phyloP scores from a whole-genome alignment of 2,888 invertebrate species.

The Cancer borealis region DNA sequence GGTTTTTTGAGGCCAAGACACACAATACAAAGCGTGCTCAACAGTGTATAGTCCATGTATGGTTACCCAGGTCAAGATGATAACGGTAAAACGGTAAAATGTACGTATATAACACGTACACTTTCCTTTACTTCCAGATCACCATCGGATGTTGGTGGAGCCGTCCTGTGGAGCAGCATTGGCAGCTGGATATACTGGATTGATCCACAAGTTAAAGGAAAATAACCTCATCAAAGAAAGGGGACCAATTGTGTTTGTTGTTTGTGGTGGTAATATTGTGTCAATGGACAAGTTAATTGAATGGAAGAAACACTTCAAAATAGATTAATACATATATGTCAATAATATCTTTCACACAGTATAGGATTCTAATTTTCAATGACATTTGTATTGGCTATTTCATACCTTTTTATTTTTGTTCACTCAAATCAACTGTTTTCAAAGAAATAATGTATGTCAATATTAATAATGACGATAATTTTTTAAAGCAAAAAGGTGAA shows the following conservation, averaged over 20 bases:
- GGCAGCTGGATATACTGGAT: conserved; percentile 80
- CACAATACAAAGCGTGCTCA: neutral
- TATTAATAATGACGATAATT: too few species aligned
- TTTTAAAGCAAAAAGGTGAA: too few species aligned
- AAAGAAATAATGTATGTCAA: too few species aligned
- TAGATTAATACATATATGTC: neutral
- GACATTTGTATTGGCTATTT: neutral
- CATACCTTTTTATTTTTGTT: neutral
- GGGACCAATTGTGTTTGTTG: conserved; percentile 80
- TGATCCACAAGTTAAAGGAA: conserved; percentile 79
- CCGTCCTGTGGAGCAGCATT: conserved; percentile 82
- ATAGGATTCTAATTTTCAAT: neutral
- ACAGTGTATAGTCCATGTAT: neutral
- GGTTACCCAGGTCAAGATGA: neutral
- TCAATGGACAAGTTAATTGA: conserved; percentile 83
- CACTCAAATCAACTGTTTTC: too few species aligned
- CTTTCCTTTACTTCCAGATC: conserved; percentile 77
- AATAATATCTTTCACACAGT: neutral
- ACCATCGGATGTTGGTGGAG: conserved; percentile 82
- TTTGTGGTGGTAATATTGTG: conserved; percentile 83
- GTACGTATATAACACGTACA: neutral
- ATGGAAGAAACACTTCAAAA: conserved; percentile 79
- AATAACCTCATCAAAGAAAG: conserved; percentile 59
- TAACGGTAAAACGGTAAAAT: neutral
- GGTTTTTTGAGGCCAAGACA: neutral